Evolutionary conservation across 2,113 vertebrate species (phyloP), one percentile per base, ranked within the genome.

Genomic region (Indicator maculatus): DNA sequence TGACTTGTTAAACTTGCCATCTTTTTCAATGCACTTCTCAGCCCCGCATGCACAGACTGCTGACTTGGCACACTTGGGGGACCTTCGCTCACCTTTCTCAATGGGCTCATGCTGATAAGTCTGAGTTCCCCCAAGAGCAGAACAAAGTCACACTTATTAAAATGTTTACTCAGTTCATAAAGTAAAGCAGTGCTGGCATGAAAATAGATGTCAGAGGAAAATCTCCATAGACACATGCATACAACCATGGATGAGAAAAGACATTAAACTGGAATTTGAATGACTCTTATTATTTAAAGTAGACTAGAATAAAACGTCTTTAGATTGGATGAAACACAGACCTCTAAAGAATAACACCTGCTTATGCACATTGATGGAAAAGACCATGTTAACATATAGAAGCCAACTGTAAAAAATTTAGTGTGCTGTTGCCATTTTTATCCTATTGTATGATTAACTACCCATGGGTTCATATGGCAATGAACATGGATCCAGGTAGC

Each of bases 61-160:
- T 97, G 93, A 96, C 91, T 91, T 96, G 95, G 96, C 96, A 96
- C 11, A 66, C 95, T 56, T 80, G 56, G n/a, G 70, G 38, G 80
- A 96, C 88, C 86, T 96, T 78, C 91, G 86, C 75, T 93, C 92
- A 94, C 95, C 95, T 95, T 96, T 73, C 91, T 94, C 96, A 95
- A 67, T 26, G 96, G 93, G 83, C 53, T 53, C 30, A 95, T 47
- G 74, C 47, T 96, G 94, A 93, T 96, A 97, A 93, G 30, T 24
- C 84, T 80, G 77, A 96, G 73, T 41, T 83, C 91, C 65, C 75
- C 93, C 85, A 97, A 79, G 69, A 95, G 94, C 89, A 91, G 82
- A 96, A 97, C 33, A 24, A 96, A 97, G 95, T 82, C 91, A 95
- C 45, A 88, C 83, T 96, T 97, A 94, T 96, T 96, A 96, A 97